phyloP scores from a whole-genome alignment of 2,888 invertebrate species.

The Epinotia nisella region DNA sequence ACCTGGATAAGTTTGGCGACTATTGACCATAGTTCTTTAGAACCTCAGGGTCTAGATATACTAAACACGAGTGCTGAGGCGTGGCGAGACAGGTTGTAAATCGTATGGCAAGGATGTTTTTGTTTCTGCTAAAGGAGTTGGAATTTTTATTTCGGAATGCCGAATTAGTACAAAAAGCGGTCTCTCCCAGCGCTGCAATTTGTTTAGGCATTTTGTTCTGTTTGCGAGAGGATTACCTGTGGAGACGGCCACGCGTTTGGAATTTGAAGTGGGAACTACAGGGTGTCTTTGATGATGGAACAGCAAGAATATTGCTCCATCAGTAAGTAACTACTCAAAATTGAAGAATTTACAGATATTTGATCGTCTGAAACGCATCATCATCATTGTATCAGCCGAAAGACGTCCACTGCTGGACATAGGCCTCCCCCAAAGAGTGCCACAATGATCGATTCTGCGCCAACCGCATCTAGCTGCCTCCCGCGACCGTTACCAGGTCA shows the following conservation, averaged over 20 bases:
- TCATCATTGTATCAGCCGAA: no score
- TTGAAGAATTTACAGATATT: no score
- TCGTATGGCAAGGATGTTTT: constrained; percentile 63
- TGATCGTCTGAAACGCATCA: no score
- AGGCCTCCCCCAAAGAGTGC: no score
- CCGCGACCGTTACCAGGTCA: no score
- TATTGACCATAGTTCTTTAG: neutral
- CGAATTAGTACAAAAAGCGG: constrained; percentile 84
- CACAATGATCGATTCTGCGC: no score
- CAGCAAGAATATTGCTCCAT: neutral
- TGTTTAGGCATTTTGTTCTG: constrained; percentile 83
- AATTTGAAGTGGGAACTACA: constrained; percentile 72
- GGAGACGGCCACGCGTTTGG: constrained; percentile 61
- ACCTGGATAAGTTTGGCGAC: neutral
- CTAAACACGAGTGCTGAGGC: no score
- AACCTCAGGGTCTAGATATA: neutral
- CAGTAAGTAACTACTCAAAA: no score
- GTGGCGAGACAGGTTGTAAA: neutral
- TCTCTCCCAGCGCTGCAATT: constrained; percentile 78
- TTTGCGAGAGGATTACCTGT: constrained; percentile 61
- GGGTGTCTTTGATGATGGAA: constrained; percentile 55
- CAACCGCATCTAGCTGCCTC: no score
- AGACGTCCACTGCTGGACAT: no score
- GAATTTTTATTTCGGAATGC: constrained; percentile 85
- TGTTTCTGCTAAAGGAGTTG: constrained; percentile 75